phyloP scores from a whole-genome alignment of 2,888 invertebrate genomes.

The Caenorhabditis sinica region DNA sequence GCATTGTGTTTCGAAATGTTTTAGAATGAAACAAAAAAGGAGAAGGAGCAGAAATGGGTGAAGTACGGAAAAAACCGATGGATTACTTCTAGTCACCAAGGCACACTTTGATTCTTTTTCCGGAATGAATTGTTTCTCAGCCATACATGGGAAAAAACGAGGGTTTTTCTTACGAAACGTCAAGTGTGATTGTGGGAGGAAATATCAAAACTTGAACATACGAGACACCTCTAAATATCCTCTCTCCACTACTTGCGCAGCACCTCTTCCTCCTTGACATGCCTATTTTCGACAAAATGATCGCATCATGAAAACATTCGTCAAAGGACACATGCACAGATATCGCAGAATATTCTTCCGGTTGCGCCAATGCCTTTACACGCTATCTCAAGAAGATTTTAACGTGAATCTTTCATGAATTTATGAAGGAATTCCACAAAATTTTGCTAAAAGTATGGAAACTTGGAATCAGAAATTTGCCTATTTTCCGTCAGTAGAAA shows the following conservation, averaged over 20 bases:
- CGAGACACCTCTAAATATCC: slow-evolving; percentile 35
- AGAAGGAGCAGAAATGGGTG: neutral
- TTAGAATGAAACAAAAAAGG: slow-evolving; percentile 36
- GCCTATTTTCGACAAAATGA: slow-evolving; percentile 60
- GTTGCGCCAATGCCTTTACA: slow-evolving; percentile 35
- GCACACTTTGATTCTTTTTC: slow-evolving; percentile 35
- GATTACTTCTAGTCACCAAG: slow-evolving; percentile 44
- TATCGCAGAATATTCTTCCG: slow-evolving; percentile 60
- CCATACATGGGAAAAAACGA: slow-evolving; percentile 3
- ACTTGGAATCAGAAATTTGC: neutral
- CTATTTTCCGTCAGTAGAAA: too few species aligned
- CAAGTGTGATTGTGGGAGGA: slow-evolving; percentile 53
- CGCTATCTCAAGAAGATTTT: slow-evolving; percentile 46
- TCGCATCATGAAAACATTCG: slow-evolving; percentile 63
- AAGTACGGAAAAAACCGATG: slow-evolving; percentile 40
- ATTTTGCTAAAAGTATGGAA: neutral
- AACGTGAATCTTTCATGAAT: slow-evolving; percentile 47
- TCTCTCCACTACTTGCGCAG: slow-evolving; percentile 12
- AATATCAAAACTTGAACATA: slow-evolving; percentile 58
- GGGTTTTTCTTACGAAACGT: neutral
- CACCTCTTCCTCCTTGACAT: slow-evolving; percentile 37
- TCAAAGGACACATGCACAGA: slow-evolving; percentile 65
- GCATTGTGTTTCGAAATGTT: slow-evolving; percentile 38
- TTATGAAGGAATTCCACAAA: neutral
- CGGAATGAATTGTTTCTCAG: slow-evolving; percentile 9